Evolutionary conservation across 2,797 vertebrate species (phyloP).

Genomic region (Naso thynnoides): DNA sequence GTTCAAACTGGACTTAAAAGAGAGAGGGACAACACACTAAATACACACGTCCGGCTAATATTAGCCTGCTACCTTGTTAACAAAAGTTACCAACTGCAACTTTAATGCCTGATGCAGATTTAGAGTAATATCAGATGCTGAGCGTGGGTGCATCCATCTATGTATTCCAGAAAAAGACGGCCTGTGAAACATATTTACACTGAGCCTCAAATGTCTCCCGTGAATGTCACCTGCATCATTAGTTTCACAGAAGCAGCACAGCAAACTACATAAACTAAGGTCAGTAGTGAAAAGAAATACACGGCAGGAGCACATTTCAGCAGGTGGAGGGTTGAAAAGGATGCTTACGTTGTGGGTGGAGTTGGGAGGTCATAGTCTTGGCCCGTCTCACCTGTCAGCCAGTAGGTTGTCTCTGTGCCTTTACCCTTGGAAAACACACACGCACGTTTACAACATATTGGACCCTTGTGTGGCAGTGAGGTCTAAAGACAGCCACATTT

Average conservation of each 20-base stretch:
- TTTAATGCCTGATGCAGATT: neutral
- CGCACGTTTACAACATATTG: conserved; percentile 11
- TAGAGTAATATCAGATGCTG: neutral
- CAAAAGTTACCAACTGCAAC: too few relatives aligned
- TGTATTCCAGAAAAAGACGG: neutral
- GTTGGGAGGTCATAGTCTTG: conserved; percentile 89
- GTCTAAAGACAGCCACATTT: too few relatives aligned
- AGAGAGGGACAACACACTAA: too few relatives aligned
- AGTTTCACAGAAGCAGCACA: neutral
- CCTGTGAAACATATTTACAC: neutral
- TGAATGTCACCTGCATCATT: neutral
- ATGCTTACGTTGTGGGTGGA: conserved; percentile 93
- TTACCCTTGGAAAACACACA: conserved; percentile 85
- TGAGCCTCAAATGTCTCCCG: neutral
- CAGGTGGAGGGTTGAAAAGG: neutral
- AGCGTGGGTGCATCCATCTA: neutral
- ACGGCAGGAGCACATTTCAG: neutral
- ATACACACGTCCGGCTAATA: too few relatives aligned
- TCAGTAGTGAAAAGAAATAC: neutral
- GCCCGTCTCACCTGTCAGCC: conserved; percentile 92
- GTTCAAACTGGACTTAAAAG: too few relatives aligned
- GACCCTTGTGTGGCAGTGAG: too few relatives aligned
- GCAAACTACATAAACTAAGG: neutral
- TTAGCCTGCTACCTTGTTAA: too few relatives aligned
- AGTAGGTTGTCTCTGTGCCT: conserved; percentile 95